Evolutionary conservation across 1,140 invertebrate species (phyloP).

Genomic region (Sycobia sp.): DNA sequence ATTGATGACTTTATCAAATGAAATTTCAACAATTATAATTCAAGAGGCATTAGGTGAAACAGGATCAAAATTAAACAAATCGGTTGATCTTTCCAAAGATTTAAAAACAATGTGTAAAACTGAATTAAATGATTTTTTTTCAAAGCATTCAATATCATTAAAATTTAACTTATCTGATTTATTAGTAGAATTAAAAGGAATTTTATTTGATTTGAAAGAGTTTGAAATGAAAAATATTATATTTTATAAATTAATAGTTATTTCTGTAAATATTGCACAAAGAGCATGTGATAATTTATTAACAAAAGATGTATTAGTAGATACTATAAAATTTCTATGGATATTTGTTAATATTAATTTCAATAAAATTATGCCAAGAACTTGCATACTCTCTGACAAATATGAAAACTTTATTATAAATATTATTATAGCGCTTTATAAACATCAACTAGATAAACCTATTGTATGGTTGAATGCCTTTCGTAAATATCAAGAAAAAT

Average conservation of each 20-base stretch:
- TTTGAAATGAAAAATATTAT: slow-evolving; percentile 27
- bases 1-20: slow-evolving; percentile 5
- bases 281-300: neutral
- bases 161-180: slow-evolving; percentile 6
- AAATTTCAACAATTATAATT: slow-evolving; percentile 1
- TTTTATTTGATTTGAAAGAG: slow-evolving; percentile 21
- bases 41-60: slow-evolving; percentile 9
- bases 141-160: too few species aligned
- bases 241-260: slow-evolving; percentile 32
- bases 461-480: slow-evolving; percentile 19
- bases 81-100: neutral
- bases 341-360: slow-evolving; percentile 27
- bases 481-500: too few species aligned
- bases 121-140: slow-evolving; percentile 32
- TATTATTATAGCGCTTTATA: slow-evolving; percentile 14
- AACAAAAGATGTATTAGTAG: slow-evolving; percentile 10
- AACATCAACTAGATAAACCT: too few species aligned
- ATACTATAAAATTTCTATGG: slow-evolving; percentile 34
- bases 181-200: slow-evolving; percentile 17
- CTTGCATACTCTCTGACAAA: neutral
- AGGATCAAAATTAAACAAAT: slow-evolving; percentile 14
- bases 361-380: neutral
- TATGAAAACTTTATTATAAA: slow-evolving; percentile 12
- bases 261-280: slow-evolving; percentile 22
- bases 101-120: slow-evolving; percentile 5